Evolutionary conservation across 2,113 vertebrate genomes (phyloP).

Genomic region (Ibidorhyncha struthersii): DNA sequence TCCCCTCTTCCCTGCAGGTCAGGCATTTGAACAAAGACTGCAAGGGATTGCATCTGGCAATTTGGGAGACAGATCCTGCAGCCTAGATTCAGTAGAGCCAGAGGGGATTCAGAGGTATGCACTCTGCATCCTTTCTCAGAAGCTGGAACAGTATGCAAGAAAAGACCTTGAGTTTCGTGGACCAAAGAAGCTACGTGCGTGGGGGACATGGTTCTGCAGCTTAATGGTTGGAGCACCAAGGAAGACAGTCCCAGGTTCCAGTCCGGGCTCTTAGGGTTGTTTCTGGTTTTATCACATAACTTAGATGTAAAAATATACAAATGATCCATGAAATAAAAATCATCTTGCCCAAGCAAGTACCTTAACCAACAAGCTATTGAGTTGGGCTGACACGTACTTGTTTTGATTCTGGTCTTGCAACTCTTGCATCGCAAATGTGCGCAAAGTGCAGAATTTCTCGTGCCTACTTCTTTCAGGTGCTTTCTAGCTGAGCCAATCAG

Average conservation of each 20-base stretch:
- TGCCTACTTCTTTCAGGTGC: neutral
- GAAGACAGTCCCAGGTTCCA: neutral
- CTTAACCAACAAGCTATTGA: neutral
- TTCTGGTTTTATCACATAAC: neutral
- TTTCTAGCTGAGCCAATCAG: neutral
- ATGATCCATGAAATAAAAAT: neutral
- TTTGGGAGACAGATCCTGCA: neutral
- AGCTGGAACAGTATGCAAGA: neutral
- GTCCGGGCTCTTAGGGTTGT: neutral
- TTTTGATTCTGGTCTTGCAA: neutral
- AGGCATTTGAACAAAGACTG: neutral
- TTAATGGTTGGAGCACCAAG: neutral
- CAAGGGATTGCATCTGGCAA: neutral
- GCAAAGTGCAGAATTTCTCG: neutral
- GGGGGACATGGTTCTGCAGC: neutral
- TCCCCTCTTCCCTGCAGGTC: neutral
- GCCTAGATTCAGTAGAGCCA: neutral
- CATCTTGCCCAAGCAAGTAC: neutral
- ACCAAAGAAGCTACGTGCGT: neutral
- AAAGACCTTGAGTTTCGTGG: neutral
- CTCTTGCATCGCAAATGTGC: fast-evolving
- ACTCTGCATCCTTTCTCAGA: neutral
- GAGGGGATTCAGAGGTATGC: neutral
- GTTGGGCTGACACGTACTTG: neutral
- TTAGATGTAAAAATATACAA: neutral